A percentile compares a stretch with the other conserved stretches of the same genome.
Conservation (phyloP, 2,888 invertebrate genomes). For the Venusia cambrica region DNA sequence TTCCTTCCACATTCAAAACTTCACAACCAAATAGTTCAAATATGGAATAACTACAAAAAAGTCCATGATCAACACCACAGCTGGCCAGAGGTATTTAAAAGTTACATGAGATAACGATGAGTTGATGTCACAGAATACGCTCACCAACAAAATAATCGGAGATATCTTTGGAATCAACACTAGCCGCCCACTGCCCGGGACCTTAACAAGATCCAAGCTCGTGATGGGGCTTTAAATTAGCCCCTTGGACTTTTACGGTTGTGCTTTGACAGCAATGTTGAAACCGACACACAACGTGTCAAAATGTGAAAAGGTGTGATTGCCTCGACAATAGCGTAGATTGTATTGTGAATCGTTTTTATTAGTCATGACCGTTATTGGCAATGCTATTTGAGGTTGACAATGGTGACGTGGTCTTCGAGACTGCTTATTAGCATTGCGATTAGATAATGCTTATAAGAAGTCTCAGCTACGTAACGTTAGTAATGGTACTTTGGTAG, state of each 20-base stretch:
- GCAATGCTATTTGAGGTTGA: constrained; percentile 7
- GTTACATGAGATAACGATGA: no score
- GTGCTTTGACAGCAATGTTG: constrained; percentile 60
- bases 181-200: constrained; percentile 60
- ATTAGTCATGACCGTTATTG: constrained; percentile 1
- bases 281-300: constrained; percentile 45
- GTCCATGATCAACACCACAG: no score
- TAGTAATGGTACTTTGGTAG: no score
- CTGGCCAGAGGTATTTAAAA: no score
- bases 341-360: constrained; percentile 3
- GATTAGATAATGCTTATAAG: no score
- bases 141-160: constrained; percentile 35
- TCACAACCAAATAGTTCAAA: no score
- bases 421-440: no score
- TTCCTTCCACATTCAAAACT: no score
- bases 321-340: constrained; percentile 37
- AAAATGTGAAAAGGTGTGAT: constrained; percentile 47
- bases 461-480: no score
- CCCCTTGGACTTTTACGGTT: constrained; percentile 59
- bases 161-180: constrained; percentile 64
- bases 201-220: constrained; percentile 51
- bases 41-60: no score
- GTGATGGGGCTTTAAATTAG: constrained; percentile 64
- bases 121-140: no score
- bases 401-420: no score